Evolutionary conservation across 2,113 vertebrate species (phyloP).

Genomic region (Chaetodon auriga): DNA sequence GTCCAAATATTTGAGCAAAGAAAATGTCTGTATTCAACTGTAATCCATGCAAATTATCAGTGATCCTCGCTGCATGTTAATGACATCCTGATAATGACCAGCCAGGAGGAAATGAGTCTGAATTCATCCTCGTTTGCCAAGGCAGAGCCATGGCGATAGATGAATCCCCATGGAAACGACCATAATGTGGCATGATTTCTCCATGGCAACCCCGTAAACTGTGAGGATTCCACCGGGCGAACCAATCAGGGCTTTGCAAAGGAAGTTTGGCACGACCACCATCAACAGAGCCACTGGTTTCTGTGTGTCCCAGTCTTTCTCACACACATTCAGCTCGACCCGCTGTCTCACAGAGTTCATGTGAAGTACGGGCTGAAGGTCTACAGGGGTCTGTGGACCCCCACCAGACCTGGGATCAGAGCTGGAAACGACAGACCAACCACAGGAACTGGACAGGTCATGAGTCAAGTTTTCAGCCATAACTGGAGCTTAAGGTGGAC

Average conservation of each 20-base stretch:
- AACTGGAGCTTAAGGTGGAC: no score
- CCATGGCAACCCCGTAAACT: slow-evolving; percentile 47
- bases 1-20: background rate
- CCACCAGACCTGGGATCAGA: no score
- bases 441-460: no score
- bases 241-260: slow-evolving; percentile 16
- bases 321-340: background rate
- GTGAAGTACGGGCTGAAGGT: background rate
- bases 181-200: slow-evolving; percentile 48
- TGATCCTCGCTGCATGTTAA: slow-evolving; percentile 50
- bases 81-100: slow-evolving; percentile 38
- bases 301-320: background rate
- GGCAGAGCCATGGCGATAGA: slow-evolving; percentile 30
- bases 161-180: slow-evolving; percentile 57
- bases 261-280: slow-evolving; percentile 1
- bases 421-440: no score
- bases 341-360: background rate
- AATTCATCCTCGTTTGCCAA: slow-evolving; percentile 52
- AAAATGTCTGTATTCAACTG: background rate
- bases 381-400: background rate
- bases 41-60: background rate
- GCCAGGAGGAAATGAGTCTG: slow-evolving; percentile 60
- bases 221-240: background rate
- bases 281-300: background rate
- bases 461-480: no score